phyloP scores from a whole-genome alignment of 1,140 invertebrate genomes.

The Wasmannia auropunctata region DNA sequence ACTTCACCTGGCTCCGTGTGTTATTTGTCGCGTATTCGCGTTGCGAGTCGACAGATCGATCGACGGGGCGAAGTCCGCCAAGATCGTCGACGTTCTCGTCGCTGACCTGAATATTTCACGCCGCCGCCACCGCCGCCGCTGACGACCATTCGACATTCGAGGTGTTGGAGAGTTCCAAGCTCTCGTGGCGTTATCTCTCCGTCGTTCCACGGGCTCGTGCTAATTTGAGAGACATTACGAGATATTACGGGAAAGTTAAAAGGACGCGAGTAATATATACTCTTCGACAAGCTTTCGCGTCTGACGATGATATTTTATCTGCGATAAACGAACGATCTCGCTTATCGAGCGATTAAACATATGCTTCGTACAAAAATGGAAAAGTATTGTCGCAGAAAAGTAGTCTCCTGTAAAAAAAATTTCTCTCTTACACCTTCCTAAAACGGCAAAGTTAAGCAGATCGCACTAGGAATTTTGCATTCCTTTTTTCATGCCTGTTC shows the following conservation, averaged over 20 bases:
- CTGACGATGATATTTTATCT: background rate
- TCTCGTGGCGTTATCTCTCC: slow-evolving; percentile 56
- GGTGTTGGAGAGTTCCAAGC: slow-evolving; percentile 55
- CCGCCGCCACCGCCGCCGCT: background rate
- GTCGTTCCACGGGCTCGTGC: slow-evolving; percentile 33
- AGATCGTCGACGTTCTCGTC: slow-evolving; percentile 54
- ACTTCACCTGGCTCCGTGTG: background rate
- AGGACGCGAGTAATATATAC: background rate
- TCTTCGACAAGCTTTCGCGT: background rate
- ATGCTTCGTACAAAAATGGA: background rate
- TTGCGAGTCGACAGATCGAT: slow-evolving; percentile 42
- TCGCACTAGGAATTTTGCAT: background rate
- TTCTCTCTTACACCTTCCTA: background rate
- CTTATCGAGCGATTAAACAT: slow-evolving; percentile 6
- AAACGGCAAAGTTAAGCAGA: background rate
- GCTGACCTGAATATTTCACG: slow-evolving; percentile 58
- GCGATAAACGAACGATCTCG: background rate
- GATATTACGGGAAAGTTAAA: slow-evolving; percentile 56
- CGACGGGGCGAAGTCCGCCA: slow-evolving; percentile 49
- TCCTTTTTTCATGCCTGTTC: background rate
- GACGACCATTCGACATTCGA: slow-evolving; percentile 48
- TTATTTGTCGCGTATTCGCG: slow-evolving; percentile 15
- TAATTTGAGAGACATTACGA: slow-evolving; percentile 55
- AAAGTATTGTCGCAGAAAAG: background rate
- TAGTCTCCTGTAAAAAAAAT: background rate